Evolutionary conservation across 2,888 invertebrate genomes (phyloP).

Genomic region (Proisotoma minuta): DNA sequence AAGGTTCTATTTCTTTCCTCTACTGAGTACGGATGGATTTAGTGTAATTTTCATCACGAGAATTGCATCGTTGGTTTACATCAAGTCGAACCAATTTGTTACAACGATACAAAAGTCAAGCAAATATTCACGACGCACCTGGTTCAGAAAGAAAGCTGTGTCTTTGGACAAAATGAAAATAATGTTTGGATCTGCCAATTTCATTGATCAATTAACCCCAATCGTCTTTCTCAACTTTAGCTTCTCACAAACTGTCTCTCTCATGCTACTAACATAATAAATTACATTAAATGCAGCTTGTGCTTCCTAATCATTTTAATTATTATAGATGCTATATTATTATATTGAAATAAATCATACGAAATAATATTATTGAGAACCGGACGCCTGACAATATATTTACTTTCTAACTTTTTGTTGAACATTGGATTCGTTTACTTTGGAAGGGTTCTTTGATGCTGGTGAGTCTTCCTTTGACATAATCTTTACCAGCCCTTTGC

Average conservation of each 20-base stretch:
- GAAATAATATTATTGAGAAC: no score
- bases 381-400: no score
- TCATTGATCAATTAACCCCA: slow-evolving; percentile 29
- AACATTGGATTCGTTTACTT: no score
- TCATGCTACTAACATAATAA: neutral
- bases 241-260: slow-evolving; percentile 16
- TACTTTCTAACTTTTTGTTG: no score
- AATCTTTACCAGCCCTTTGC: slow-evolving; percentile 57
- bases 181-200: slow-evolving; percentile 25
- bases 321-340: no score
- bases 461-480: no score
- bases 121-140: slow-evolving; percentile 9
- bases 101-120: neutral
- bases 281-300: no score
- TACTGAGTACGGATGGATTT: neutral
- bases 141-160: slow-evolving; percentile 19
- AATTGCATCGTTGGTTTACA: neutral
- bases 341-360: no score
- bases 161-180: slow-evolving; percentile 21
- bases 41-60: neutral
- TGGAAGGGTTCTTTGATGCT: no score
- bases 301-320: no score
- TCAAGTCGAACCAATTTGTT: neutral
- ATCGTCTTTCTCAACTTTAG: slow-evolving; percentile 23
- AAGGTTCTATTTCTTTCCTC: slow-evolving; percentile 11